Conservation (phyloP, 1,140 invertebrate genomes). For the Maniola jurtina region DNA sequence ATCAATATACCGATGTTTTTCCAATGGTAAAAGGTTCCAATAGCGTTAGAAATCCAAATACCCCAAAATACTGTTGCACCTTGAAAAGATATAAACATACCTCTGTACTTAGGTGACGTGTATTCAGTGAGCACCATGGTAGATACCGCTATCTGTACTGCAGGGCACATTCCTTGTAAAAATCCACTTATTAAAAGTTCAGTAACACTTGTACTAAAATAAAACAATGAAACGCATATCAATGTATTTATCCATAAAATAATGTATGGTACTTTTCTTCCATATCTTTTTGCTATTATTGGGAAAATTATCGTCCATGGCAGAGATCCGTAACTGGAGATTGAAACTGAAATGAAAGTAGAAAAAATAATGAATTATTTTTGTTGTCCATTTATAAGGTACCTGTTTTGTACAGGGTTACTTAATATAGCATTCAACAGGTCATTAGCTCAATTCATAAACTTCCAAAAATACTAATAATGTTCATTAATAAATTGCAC, state of each 20-base stretch:
- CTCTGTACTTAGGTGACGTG: constrained; percentile 41
- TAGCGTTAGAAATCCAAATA: constrained; percentile 42
- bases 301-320: constrained; percentile 28
- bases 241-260: constrained; percentile 6
- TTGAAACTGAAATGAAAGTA: constrained; percentile 25
- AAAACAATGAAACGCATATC: constrained; percentile 26
- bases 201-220: constrained; percentile 30
- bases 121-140: constrained; percentile 43
- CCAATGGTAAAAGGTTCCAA: constrained; percentile 44
- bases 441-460: no score
- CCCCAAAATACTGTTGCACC: constrained; percentile 41
- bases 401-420: not conserved
- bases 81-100: constrained; percentile 41
- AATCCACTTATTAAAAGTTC: constrained; percentile 38
- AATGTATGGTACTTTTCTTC: constrained; percentile 27
- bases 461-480: no score
- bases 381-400: not conserved
- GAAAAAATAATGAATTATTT: not conserved
- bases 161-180: constrained; percentile 30
- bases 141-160: constrained; percentile 27
- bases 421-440: not conserved
- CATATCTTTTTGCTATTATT: constrained; percentile 15
- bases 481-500: no score
- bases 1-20: constrained; percentile 38
- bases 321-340: constrained; percentile 19